These are phyloP conservation scores for Condylura cristata DNA, from an alignment of 2,113 vertebrate species.

Conservation along the genomic window DNA sequence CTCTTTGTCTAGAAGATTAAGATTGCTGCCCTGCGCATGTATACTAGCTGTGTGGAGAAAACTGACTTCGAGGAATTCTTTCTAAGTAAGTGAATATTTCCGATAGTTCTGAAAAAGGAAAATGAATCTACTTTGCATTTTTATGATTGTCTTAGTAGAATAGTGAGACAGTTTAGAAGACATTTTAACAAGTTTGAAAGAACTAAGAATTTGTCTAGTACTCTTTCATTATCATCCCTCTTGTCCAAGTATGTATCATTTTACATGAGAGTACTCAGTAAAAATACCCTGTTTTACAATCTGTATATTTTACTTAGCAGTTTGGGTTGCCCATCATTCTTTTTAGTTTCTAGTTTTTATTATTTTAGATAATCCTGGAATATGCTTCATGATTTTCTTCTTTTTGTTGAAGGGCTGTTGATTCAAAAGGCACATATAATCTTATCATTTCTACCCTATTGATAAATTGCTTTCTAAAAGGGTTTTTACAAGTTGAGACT, in stretches of 20 bases:
- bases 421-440: constrained; percentile 15
- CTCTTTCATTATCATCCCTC: not conserved
- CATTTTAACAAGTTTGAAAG: not conserved
- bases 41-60: constrained; percentile 97
- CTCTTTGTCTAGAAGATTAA: constrained; percentile 93
- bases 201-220: not conserved
- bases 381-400: constrained; percentile 39
- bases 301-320: constrained; percentile 33
- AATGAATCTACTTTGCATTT: constrained; percentile 47
- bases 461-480: constrained; percentile 45
- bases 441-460: constrained; percentile 42
- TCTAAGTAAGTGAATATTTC: constrained; percentile 90
- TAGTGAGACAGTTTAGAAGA: constrained; percentile 11
- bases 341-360: constrained; percentile 58
- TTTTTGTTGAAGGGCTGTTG: constrained; percentile 8
- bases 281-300: constrained; percentile 25
- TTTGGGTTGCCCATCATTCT: not conserved
- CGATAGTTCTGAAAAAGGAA: constrained; percentile 58
- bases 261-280: not conserved
- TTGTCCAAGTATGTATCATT: not conserved
- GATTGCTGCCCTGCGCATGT: constrained; percentile 98
- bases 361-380: constrained; percentile 41
- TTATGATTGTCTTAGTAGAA: constrained; percentile 39
- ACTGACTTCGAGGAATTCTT: constrained; percentile 98
- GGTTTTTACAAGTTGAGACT: constrained; percentile 4